Conservation (phyloP, 2,113 vertebrate species). For the Psittacara wagleri region DNA sequence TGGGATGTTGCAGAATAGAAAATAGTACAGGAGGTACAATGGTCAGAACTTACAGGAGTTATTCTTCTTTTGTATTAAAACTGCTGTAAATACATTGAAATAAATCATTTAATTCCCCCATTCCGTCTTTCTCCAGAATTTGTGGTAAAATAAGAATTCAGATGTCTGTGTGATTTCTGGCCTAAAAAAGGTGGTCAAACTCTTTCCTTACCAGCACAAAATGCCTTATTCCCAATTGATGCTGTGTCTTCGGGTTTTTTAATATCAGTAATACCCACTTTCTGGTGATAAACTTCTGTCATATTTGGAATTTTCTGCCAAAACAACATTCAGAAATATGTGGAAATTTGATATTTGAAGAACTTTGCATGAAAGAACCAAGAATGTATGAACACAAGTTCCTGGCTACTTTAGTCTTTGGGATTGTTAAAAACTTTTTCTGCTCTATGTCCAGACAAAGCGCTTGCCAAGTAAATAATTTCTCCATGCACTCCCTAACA, state of each 20-base stretch:
- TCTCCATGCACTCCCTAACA: neutral
- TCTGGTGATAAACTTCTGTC: neutral
- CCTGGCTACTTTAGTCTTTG: neutral
- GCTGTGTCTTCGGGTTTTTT: neutral
- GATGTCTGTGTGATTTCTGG: neutral
- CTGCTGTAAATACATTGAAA: neutral
- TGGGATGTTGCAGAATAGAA: neutral
- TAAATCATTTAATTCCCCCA: neutral
- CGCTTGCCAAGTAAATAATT: neutral
- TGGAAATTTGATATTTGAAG: neutral
- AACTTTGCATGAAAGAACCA: neutral
- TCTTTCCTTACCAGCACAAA: neutral
- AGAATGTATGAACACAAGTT: neutral
- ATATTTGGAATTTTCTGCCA: neutral
- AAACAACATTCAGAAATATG: neutral
- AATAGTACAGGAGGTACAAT: neutral
- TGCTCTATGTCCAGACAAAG: neutral
- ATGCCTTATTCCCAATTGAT: neutral
- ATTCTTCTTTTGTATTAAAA: neutral
- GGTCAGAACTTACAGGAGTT: neutral
- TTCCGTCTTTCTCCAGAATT: fast-evolving
- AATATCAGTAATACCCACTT: neutral
- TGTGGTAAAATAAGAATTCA: neutral
- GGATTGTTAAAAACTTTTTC: neutral
- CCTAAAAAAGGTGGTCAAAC: neutral